A percentile compares a stretch with the other conserved stretches of the same genome.
Conservation (phyloP, 2,113 vertebrate genomes). For the Plecotus auritus region DNA sequence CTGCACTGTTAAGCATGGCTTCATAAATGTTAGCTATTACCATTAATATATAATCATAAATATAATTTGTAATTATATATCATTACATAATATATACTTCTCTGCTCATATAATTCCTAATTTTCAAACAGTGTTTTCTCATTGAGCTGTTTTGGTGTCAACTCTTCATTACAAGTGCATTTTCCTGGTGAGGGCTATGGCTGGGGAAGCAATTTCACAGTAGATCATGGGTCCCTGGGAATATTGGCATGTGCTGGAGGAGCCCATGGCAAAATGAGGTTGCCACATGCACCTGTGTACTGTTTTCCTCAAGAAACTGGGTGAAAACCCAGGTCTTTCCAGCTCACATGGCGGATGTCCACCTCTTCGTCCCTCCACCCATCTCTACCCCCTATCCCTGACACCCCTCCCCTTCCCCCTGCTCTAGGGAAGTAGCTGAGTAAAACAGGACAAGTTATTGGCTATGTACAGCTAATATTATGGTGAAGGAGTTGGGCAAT, state of each 20-base stretch:
- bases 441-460: neutral
- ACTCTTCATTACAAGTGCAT: neutral
- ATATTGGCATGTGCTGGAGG: neutral
- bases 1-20: neutral
- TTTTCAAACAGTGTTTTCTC: neutral
- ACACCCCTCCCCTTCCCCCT: too few relatives aligned
- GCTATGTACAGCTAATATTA: neutral
- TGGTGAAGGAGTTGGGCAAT: neutral
- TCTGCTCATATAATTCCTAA: neutral
- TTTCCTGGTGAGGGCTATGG: neutral
- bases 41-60: neutral
- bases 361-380: too few relatives aligned
- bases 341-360: neutral
- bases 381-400: too few relatives aligned
- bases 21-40: neutral
- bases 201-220: neutral
- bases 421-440: neutral
- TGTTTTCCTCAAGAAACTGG: neutral
- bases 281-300: neutral
- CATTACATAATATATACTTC: neutral
- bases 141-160: conserved; percentile 1
- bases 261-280: neutral
- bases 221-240: neutral
- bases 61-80: neutral
- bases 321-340: neutral